A percentile compares a stretch with the other conserved stretches of the same genome.
These are phyloP conservation scores for Platalea minor DNA, from an alignment of 2,797 vertebrate species.

Conservation along the genomic window DNA sequence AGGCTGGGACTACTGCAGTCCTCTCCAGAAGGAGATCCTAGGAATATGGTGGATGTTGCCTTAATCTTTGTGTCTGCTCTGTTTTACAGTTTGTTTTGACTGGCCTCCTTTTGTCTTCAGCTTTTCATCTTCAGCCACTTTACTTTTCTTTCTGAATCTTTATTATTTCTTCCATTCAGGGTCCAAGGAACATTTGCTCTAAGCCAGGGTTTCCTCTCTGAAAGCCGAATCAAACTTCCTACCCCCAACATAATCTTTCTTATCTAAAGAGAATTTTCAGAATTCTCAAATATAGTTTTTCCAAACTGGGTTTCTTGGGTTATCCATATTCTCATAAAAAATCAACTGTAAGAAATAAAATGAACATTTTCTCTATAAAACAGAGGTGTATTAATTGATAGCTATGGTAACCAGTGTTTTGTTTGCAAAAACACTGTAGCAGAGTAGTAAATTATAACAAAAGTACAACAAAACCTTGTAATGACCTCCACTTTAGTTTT, in stretches of 20 bases:
- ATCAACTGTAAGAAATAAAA: not conserved
- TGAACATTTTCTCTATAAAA: not conserved
- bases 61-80: not conserved
- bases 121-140: not conserved
- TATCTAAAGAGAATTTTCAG: not conserved
- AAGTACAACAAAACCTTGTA: not conserved
- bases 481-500: not conserved
- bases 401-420: not conserved
- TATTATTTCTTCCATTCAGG: not conserved
- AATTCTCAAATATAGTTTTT: not conserved
- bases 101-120: not conserved
- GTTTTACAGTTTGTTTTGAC: not conserved
- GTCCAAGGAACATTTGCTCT: not conserved
- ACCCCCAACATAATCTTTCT: not conserved
- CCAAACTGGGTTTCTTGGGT: not conserved
- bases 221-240: not conserved
- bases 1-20: not conserved
- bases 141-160: not conserved
- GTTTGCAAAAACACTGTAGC: not conserved
- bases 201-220: not conserved
- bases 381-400: not conserved
- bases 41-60: rapidly evolving
- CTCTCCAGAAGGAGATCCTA: not conserved
- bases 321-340: not conserved
- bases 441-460: not conserved